Evolutionary conservation across 2,113 vertebrate species (phyloP).

Genomic region (Podarcis raffonei): DNA sequence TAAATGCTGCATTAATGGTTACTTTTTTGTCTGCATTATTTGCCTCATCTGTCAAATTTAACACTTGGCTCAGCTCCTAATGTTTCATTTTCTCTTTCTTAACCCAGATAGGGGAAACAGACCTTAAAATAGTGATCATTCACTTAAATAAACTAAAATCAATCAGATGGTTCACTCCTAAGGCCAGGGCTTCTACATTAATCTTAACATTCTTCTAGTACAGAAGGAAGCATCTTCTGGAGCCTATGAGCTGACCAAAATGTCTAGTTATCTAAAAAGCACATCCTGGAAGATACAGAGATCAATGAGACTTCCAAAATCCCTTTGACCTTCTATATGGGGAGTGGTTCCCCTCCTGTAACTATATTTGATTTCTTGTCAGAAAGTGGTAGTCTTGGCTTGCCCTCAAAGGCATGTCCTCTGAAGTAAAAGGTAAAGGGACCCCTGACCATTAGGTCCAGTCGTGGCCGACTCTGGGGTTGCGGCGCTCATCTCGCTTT

Average conservation of each 20-base stretch:
- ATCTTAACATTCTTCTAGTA: neutral
- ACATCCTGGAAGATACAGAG: neutral
- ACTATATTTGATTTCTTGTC: neutral
- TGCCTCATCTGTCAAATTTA: neutral
- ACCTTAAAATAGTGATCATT: neutral
- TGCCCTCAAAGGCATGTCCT: neutral
- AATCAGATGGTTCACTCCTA: neutral
- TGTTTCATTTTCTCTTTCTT: neutral
- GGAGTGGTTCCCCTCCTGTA: neutral
- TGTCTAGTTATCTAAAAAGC: neutral
- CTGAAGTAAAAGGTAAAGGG: too few relatives aligned
- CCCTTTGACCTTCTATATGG: neutral
- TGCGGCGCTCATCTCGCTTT: too few relatives aligned
- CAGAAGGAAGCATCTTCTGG: neutral
- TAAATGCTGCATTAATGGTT: neutral
- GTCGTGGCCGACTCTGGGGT: too few relatives aligned
- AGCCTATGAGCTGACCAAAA: neutral
- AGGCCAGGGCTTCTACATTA: neutral
- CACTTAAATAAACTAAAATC: neutral
- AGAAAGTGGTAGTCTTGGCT: neutral
- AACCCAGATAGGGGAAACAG: neutral
- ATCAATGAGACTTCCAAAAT: neutral
- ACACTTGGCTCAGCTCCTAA: neutral
- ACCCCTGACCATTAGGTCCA: too few relatives aligned
- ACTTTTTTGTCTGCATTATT: slow-evolving; percentile 7